Percentiles rank a stretch among this genome's conserved stretches.
These are phyloP conservation scores for Rhingia rostrata DNA, from an alignment of 2,888 invertebrate species.

Conservation along the genomic window DNA sequence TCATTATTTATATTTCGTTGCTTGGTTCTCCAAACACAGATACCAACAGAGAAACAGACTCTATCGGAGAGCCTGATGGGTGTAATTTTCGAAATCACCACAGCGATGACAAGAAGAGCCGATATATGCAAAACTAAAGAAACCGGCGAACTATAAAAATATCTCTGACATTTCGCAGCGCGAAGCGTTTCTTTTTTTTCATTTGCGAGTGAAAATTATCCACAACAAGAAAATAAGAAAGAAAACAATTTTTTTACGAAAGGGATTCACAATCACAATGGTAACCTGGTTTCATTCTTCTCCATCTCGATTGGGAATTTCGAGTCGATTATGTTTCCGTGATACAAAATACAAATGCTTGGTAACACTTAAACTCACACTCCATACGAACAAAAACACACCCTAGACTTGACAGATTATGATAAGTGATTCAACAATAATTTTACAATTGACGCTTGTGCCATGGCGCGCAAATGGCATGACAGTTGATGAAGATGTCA, in stretches of 20 bases:
- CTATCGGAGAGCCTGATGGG: constrained; percentile 7
- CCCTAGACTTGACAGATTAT: not conserved
- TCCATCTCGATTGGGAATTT: constrained; percentile 13
- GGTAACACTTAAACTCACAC: not conserved
- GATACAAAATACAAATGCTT: constrained; percentile 17
- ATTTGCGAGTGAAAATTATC: constrained; percentile 41
- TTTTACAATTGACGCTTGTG: constrained; percentile 47
- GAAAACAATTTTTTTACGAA: constrained; percentile 18
- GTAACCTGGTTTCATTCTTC: constrained; percentile 46
- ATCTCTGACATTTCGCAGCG: constrained; percentile 40
- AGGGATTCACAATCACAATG: constrained; percentile 12
- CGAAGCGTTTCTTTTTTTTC: constrained; percentile 2
- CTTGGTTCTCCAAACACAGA: constrained; percentile 29
- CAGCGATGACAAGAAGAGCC: constrained; percentile 24
- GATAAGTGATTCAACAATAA: constrained; percentile 5
- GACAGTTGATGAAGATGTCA: constrained; percentile 56
- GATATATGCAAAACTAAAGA: constrained; percentile 35
- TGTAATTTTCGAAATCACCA: constrained; percentile 46
- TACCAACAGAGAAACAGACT: not conserved
- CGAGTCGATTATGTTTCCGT: constrained; percentile 39
- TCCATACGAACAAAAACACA: too few relatives aligned
- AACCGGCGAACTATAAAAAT: constrained; percentile 43
- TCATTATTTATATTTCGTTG: constrained; percentile 41
- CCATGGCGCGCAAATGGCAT: not conserved
- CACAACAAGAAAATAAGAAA: constrained; percentile 19